phyloP scores from a whole-genome alignment of 2,113 vertebrate genomes.

The Otis tarda region DNA sequence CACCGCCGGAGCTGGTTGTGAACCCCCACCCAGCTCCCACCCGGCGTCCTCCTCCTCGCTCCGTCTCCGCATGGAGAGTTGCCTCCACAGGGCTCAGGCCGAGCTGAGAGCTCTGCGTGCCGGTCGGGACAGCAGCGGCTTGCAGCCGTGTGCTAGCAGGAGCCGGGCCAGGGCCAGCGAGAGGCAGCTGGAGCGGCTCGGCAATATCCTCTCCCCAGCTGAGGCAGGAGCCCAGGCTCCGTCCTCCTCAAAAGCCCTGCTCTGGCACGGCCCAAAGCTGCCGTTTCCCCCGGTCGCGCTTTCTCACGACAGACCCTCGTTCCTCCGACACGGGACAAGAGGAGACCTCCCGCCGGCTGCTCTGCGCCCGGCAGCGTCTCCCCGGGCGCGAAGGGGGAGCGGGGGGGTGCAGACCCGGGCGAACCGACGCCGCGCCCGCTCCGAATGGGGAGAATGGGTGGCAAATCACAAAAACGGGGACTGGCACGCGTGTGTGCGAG shows the following conservation, averaged over 20 bases:
- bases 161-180: background rate
- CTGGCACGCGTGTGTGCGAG: background rate
- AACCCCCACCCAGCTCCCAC: background rate
- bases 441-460: rapidly evolving
- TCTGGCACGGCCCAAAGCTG: background rate
- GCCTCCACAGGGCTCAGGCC: background rate
- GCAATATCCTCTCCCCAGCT: background rate
- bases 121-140: background rate
- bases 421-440: rapidly evolving
- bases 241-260: background rate
- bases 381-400: background rate
- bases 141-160: background rate
- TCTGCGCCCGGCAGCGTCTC: background rate
- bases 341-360: background rate
- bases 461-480: rapidly evolving
- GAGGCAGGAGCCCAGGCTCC: background rate
- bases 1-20: background rate
- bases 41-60: background rate
- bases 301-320: background rate
- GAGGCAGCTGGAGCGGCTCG: constrained; percentile 15
- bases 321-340: background rate
- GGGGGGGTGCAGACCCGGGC: rapidly evolving
- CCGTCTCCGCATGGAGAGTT: background rate
- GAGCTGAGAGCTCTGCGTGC: background rate
- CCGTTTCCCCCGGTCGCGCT: background rate